A percentile compares a stretch with the other conserved stretches of the same genome.
Evolutionary conservation across 2,797 vertebrate species (phyloP).

Genomic region (Micropoecilia bifurca): DNA sequence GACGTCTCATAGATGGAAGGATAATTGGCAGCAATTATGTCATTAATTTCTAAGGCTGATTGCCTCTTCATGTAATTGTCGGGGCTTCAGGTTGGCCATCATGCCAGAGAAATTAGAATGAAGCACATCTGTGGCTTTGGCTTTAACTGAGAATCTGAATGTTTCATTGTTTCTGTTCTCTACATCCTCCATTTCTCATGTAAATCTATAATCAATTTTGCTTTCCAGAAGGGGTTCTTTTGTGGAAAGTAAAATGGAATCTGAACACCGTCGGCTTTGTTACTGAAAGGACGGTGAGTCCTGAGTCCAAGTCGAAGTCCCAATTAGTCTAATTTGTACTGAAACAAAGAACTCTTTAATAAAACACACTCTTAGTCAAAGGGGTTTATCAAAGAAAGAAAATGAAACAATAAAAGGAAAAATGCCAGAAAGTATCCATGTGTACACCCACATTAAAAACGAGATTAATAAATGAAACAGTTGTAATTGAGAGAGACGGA

Average conservation of each 20-base stretch:
- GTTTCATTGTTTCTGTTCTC: neutral
- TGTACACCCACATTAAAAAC: neutral
- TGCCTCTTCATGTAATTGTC: conserved; percentile 36
- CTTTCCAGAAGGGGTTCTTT: neutral
- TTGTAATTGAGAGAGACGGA: neutral
- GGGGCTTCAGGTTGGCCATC: neutral
- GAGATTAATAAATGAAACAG: neutral
- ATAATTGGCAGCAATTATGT: conserved; percentile 49
- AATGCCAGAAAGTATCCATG: neutral
- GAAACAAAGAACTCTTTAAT: neutral
- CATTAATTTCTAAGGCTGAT: conserved; percentile 39
- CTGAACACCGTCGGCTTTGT: neutral
- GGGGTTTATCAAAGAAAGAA: neutral
- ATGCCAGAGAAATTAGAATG: neutral
- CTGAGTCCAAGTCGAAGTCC: neutral
- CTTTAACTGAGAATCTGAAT: neutral
- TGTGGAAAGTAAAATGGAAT: neutral
- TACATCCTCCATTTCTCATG: neutral
- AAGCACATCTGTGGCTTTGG: conserved; percentile 7
- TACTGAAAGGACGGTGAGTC: neutral
- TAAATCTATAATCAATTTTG: neutral
- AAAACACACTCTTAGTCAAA: neutral
- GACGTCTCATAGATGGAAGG: neutral
- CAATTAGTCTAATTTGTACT: neutral
- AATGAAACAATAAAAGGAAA: neutral